phyloP scores from a whole-genome alignment of 2,113 vertebrate species.

The Oenanthe melanoleuca region DNA sequence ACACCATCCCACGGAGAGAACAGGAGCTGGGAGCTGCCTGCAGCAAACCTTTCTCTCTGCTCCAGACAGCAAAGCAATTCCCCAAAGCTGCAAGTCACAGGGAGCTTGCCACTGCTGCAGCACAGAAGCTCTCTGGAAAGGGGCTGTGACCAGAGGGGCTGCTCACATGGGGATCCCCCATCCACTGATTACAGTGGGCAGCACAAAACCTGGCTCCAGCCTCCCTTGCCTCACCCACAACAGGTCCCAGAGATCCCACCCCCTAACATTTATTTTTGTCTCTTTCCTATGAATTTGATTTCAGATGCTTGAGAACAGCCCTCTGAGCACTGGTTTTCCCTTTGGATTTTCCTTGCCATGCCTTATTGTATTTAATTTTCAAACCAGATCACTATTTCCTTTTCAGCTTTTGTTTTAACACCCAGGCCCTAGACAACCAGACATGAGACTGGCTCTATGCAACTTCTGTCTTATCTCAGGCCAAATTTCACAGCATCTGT shows the following conservation, averaged over 20 bases:
- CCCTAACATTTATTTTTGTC: neutral
- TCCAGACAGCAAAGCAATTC: neutral
- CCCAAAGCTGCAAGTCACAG: neutral
- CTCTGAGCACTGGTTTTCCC: neutral
- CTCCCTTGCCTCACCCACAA: neutral
- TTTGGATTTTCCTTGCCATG: neutral
- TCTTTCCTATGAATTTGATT: neutral
- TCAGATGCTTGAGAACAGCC: neutral
- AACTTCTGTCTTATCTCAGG: neutral
- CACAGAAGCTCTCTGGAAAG: neutral
- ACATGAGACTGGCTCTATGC: neutral
- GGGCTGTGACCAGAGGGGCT: accelerated
- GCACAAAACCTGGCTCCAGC: neutral
- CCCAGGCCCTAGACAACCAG: neutral
- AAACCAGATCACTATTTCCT: neutral
- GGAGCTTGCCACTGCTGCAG: neutral
- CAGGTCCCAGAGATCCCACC: accelerated
- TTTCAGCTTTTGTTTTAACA: conserved; percentile 25
- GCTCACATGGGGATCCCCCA: neutral
- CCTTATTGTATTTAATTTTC: neutral
- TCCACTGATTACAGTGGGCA: neutral
- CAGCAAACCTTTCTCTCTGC: neutral
- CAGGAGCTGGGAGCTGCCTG: accelerated
- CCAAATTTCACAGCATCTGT: neutral
- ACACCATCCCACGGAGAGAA: neutral